These are phyloP conservation scores for Halcyon badia DNA, from an alignment of 2,797 vertebrate species.

Conservation along the genomic window DNA sequence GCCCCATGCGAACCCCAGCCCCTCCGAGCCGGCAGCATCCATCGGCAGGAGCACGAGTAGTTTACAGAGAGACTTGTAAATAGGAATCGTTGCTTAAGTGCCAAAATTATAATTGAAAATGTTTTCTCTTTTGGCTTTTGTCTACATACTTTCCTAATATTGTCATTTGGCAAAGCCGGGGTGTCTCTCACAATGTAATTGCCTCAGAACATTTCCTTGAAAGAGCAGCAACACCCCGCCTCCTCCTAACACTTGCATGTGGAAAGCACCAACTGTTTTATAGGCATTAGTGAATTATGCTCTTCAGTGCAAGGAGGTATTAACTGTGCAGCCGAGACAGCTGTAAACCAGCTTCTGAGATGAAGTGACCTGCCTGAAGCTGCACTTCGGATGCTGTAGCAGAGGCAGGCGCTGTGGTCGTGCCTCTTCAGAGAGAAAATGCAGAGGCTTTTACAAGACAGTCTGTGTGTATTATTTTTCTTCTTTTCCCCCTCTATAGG, in stretches of 20 bases:
- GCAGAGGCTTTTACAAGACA: background rate
- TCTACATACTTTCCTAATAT: slow-evolving; percentile 34
- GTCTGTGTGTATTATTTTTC: fast-evolving
- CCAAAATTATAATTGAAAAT: slow-evolving; percentile 59
- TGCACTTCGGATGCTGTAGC: background rate
- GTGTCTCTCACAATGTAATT: slow-evolving; percentile 48
- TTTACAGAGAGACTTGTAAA: background rate
- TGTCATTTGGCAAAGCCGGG: slow-evolving; percentile 54
- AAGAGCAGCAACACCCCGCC: slow-evolving; percentile 40
- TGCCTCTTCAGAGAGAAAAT: background rate
- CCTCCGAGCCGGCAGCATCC: background rate
- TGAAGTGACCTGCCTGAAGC: slow-evolving; percentile 13
- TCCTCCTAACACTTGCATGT: slow-evolving; percentile 53
- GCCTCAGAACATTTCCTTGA: slow-evolving; percentile 69
- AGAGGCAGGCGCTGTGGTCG: background rate
- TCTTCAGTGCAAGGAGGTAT: background rate
- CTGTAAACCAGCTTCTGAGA: slow-evolving; percentile 15
- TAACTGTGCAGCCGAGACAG: slow-evolving; percentile 28
- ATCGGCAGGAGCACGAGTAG: background rate
- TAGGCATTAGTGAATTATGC: slow-evolving; percentile 21
- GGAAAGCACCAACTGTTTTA: slow-evolving; percentile 66
- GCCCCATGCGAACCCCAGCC: fast-evolving
- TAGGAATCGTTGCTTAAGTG: background rate
- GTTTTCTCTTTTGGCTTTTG: slow-evolving; percentile 46
- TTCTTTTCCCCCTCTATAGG: background rate